Evolutionary conservation across 2,797 vertebrate genomes (phyloP).

Genomic region (Margarornis squamiger): DNA sequence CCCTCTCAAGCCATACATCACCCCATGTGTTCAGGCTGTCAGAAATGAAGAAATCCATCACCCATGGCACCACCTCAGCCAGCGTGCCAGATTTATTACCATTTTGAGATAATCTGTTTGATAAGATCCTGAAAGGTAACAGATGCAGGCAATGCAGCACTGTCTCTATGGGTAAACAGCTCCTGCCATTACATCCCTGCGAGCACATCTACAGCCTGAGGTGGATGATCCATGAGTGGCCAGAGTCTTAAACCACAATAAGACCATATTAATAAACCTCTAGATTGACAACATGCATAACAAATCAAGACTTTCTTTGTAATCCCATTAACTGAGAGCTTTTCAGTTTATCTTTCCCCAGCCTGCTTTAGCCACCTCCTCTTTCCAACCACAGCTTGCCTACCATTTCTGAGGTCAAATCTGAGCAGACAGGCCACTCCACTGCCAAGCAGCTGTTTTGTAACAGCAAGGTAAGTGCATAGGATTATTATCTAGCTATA

Average conservation of each 20-base stretch:
- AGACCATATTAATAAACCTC: neutral
- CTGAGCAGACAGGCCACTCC: neutral
- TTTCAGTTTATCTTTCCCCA: neutral
- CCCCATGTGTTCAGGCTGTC: rapidly evolving
- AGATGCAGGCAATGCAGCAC: neutral
- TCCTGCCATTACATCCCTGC: neutral
- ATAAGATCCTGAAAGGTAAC: neutral
- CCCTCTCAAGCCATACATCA: neutral
- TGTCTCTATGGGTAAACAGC: neutral
- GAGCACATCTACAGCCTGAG: neutral
- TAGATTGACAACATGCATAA: neutral
- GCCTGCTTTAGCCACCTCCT: neutral
- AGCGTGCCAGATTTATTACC: neutral
- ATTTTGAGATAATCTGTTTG: neutral
- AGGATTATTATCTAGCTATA: neutral
- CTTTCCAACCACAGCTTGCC: neutral
- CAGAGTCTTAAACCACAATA: neutral
- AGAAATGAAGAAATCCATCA: neutral
- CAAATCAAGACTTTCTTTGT: neutral
- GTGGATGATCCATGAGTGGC: neutral
- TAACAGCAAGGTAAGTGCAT: neutral
- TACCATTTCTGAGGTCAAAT: neutral
- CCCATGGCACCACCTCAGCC: neutral
- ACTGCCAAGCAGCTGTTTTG: neutral
- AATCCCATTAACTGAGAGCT: neutral